phyloP scores from a whole-genome alignment of 2,888 invertebrate species.

The Malachius bipustulatus region DNA sequence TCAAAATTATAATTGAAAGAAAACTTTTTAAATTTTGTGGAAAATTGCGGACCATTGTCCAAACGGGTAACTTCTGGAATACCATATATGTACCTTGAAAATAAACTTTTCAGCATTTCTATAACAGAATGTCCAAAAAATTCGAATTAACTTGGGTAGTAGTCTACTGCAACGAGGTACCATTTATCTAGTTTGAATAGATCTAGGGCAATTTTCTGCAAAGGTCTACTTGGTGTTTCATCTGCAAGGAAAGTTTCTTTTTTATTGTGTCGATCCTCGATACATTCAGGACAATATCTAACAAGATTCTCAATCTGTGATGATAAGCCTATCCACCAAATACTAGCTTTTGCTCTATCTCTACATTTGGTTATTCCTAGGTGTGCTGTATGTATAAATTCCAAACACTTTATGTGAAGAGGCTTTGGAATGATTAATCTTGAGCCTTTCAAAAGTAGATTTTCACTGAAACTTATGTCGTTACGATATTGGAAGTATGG shows the following conservation, averaged over 20 bases:
- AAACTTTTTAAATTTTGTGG: slow-evolving; percentile 1
- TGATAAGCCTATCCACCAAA: no score
- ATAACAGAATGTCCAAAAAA: not conserved
- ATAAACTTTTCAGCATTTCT: not conserved
- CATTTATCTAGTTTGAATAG: slow-evolving; percentile 1
- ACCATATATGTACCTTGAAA: slow-evolving; percentile 4
- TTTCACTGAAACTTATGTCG: no score
- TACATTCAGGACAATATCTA: no score
- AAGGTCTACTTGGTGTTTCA: not conserved
- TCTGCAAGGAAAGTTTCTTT: not conserved
- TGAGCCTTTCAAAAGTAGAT: no score
- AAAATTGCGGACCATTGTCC: slow-evolving; percentile 4
- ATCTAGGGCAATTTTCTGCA: slow-evolving; percentile 5
- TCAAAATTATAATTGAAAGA: slow-evolving; percentile 1
- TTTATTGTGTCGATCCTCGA: no score
- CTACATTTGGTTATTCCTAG: no score
- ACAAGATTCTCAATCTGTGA: no score
- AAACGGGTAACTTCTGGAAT: slow-evolving; percentile 1
- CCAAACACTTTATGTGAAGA: no score
- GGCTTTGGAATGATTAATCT: no score
- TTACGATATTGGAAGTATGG: no score
- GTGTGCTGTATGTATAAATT: no score
- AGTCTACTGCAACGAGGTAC: slow-evolving; percentile 4
- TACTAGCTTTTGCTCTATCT: no score
- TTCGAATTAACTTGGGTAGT: slow-evolving; percentile 4